A percentile compares a stretch with the other conserved stretches of the same genome.
Conservation (phyloP, 2,113 vertebrate species). For the Cyrtonyx montezumae region DNA sequence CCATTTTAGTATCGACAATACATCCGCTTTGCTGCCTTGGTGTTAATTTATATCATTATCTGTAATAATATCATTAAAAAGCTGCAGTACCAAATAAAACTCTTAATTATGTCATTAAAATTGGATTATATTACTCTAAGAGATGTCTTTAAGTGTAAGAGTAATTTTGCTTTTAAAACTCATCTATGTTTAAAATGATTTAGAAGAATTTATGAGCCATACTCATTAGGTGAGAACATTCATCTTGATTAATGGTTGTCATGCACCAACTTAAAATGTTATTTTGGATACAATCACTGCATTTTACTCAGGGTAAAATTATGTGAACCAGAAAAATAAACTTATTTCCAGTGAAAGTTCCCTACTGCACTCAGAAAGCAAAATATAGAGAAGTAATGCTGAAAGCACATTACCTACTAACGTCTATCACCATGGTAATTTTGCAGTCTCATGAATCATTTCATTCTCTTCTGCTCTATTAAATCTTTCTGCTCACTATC, state of each 20-base stretch:
- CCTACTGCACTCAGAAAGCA: neutral
- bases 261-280: neutral
- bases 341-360: neutral
- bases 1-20: neutral
- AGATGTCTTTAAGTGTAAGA: slow-evolving; percentile 11
- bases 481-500: neutral
- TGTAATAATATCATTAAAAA: slow-evolving; percentile 48
- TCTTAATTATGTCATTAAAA: slow-evolving; percentile 53
- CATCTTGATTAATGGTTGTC: neutral
- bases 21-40: neutral
- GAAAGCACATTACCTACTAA: neutral
- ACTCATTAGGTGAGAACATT: slow-evolving; percentile 27
- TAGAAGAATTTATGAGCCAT: neutral
- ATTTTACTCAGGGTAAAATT: neutral
- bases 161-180: slow-evolving; percentile 26
- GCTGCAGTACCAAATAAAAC: slow-evolving; percentile 39
- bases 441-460: neutral
- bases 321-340: neutral
- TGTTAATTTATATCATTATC: slow-evolving; percentile 55
- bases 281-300: neutral
- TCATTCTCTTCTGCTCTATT: neutral
- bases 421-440: neutral
- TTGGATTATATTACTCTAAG: slow-evolving; percentile 36
- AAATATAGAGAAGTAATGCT: neutral
- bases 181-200: neutral